These are phyloP conservation scores for Plusia festucae DNA, from an alignment of 2,888 invertebrate genomes.

Conservation along the genomic window DNA sequence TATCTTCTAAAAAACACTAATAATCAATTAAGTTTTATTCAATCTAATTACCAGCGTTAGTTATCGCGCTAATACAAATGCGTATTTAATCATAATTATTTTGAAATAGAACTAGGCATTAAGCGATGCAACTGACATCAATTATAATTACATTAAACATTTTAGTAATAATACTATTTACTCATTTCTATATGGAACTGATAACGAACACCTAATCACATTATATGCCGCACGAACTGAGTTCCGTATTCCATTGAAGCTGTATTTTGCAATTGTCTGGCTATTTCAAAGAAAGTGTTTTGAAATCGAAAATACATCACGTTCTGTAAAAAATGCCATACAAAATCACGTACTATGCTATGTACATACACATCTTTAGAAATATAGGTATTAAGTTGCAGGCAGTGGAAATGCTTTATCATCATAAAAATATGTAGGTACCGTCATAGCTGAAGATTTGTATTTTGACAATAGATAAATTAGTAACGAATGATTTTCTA, in stretches of 20 bases:
- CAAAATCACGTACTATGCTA: slow-evolving; percentile 56
- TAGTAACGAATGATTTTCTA: background rate
- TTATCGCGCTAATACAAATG: background rate
- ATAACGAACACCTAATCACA: slow-evolving; percentile 18
- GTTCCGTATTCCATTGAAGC: background rate
- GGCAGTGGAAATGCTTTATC: background rate
- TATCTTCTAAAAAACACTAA: background rate
- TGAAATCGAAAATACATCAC: slow-evolving; percentile 50
- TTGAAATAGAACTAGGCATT: slow-evolving; percentile 11
- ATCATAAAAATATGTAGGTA: background rate
- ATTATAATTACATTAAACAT: slow-evolving; percentile 11
- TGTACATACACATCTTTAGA: background rate
- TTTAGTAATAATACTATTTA: slow-evolving; percentile 6
- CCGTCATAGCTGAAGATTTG: too few relatives aligned
- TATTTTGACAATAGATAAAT: background rate
- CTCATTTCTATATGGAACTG: slow-evolving; percentile 14
- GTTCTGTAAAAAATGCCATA: slow-evolving; percentile 50
- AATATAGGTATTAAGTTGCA: background rate
- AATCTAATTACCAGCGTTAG: background rate
- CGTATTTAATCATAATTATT: slow-evolving; percentile 13
- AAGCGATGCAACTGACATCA: slow-evolving; percentile 19
- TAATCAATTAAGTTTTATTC: background rate
- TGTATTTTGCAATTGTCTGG: slow-evolving; percentile 28
- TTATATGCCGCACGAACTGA: slow-evolving; percentile 6
- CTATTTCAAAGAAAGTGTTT: slow-evolving; percentile 54